A percentile compares a stretch with the other conserved stretches of the same genome.
These are phyloP conservation scores for Chloropsis hardwickii DNA, from an alignment of 2,113 vertebrate genomes.

Conservation along the genomic window DNA sequence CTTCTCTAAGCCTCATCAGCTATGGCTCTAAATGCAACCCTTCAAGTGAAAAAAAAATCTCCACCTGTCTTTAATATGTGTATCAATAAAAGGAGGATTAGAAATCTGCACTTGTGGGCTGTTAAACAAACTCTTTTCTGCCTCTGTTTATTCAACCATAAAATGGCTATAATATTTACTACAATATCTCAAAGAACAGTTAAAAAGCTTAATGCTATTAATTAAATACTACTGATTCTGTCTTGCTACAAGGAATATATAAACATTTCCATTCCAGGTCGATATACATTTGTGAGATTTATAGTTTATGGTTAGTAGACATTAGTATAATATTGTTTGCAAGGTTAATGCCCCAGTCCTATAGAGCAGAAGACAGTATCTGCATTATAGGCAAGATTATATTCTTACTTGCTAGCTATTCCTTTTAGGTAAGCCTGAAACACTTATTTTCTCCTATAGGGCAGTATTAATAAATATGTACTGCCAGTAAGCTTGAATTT, in stretches of 20 bases:
- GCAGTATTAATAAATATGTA: neutral
- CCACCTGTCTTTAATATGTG: neutral
- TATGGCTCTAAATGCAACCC: neutral
- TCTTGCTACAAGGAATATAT: neutral
- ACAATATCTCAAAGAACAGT: neutral
- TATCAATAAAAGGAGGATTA: neutral
- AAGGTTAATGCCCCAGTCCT: neutral
- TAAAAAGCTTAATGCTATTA: slow-evolving; percentile 1
- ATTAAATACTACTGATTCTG: neutral
- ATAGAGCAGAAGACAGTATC: neutral
- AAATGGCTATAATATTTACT: neutral
- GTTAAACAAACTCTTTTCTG: neutral
- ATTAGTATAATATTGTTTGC: neutral
- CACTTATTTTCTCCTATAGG: neutral
- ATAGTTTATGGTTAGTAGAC: neutral
- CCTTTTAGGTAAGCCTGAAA: neutral
- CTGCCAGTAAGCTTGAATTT: neutral
- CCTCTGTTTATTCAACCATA: neutral
- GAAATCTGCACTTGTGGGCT: neutral
- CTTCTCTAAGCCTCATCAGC: neutral
- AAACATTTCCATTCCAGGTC: neutral
- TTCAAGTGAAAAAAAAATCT: neutral
- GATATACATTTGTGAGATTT: neutral
- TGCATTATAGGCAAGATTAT: neutral
- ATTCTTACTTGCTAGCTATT: neutral